Evolutionary conservation across 2,113 vertebrate species (phyloP), one percentile per base, ranked within the genome.

Genomic region (Pygoscelis antarcticus): DNA sequence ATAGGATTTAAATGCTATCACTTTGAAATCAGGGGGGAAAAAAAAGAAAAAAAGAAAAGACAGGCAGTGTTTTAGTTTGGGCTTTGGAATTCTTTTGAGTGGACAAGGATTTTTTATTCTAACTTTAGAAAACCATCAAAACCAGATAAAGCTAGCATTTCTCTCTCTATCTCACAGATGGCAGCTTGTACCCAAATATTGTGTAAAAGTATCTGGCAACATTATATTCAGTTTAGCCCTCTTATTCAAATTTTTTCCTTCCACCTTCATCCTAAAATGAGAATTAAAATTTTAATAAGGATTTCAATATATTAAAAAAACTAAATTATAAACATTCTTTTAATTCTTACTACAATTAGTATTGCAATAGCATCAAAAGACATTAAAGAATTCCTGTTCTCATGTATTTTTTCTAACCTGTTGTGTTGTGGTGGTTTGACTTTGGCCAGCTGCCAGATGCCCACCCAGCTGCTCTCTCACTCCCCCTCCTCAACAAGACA

Each of bases 401-500:
- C 22, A 44, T 25, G 4, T 57, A 58, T 20, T 70, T 57, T 81
- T 68, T 42, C 40, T 49, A 42, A 61, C 10, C 26, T 69, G 9
- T n/a, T 80, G 29, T 27, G 16, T 62, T 82, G 22, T 29, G 7
- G 22, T 51, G 29, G 5, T 34, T 58, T 71, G 34, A 71, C 42
- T 8, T 30, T 46, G 16, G 13, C 19, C 13, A n/a, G 70, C 38
- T 81, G 13, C 23, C 34, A 74, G 52, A 30, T 2, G 5, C 8
- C 18, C 12, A 55, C 6, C 7, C 42, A 82, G 10, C 6, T 62
- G 14, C 12, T 34, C 51, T 77, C 9, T 58, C 46, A 58, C 13
- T 32, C 9, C 16, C 7, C 3, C 2, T 13, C 6, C 29, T 40
- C 17, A 51, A 58, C 14, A 62, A 12, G 30, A 52, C 0, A 2